These are phyloP conservation scores for Sebastiscus albofasciatus DNA, from an alignment of 2,797 vertebrate genomes.

Conservation along the genomic window DNA sequence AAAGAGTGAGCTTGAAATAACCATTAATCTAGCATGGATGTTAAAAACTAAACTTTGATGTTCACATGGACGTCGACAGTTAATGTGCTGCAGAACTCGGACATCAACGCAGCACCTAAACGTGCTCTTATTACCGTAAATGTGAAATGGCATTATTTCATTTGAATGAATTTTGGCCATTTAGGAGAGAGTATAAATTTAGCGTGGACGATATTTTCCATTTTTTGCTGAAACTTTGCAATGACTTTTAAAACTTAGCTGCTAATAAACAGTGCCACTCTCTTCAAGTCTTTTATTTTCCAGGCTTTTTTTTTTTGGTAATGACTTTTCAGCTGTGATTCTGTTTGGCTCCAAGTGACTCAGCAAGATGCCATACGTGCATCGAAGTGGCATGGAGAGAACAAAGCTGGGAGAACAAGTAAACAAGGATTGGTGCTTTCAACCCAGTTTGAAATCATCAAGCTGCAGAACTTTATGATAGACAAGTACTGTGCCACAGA, in stretches of 20 bases:
- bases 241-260: slow-evolving; percentile 50
- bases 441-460: slow-evolving; percentile 19
- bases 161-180: slow-evolving; percentile 35
- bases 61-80: neutral
- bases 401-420: slow-evolving; percentile 16
- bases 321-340: slow-evolving; percentile 56
- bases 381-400: slow-evolving; percentile 15
- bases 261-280: slow-evolving; percentile 54
- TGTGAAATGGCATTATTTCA: slow-evolving; percentile 24
- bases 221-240: slow-evolving; percentile 36
- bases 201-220: slow-evolving; percentile 1
- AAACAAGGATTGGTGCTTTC: slow-evolving; percentile 27
- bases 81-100: slow-evolving; percentile 3
- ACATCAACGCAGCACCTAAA: slow-evolving; percentile 5
- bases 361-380: slow-evolving; percentile 37
- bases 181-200: slow-evolving; percentile 13
- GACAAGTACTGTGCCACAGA: neutral
- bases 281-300: slow-evolving; percentile 36
- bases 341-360: slow-evolving; percentile 44
- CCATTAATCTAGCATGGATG: slow-evolving; percentile 18
- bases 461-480: neutral
- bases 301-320: slow-evolving; percentile 45
- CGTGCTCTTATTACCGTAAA: slow-evolving; percentile 10
- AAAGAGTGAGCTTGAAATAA: slow-evolving; percentile 32
- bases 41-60: slow-evolving; percentile 9